Base-by-base conservation (phyloP, 2,113 vertebrate genomes). In the Ameiurus melas region DNA sequence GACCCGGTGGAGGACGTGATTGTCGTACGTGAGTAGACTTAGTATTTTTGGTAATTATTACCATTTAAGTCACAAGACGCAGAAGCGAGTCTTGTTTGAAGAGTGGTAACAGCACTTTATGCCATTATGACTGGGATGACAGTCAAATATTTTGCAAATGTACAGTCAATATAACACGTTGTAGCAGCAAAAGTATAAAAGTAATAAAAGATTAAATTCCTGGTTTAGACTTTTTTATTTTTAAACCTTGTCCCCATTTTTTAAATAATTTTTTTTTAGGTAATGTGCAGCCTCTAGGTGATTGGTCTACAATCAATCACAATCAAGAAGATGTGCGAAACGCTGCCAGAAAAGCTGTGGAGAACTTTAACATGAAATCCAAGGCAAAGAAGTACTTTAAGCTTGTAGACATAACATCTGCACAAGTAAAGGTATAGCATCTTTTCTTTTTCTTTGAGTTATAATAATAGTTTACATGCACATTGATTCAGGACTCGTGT, bases 21-120 rank as follows among this genome's bases (percentile, higher is more conserved):
- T 78, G 84, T 30, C 77, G 0, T 64, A 30, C 90, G 95, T 96
- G 88, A 93, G 95, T 93, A 84, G 43, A 83, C 17, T 62, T 20
- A 53, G 27, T 55, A 30, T 47, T 84, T 51, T 81, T 39, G 13
- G 7, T 43, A 20, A 80, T 66, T 53, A 12, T 53, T 53, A 25
- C 8, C 9, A 70, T 14, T 57, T 57, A 82, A 19, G 4, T 25
- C 7, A 39, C 30, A 79, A n/a, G n/a, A 79, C 22, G 27, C 77
- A 79, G 77, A 53, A 79, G n/a, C 2, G 36, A 10, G 71, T 43
- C 20, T 10, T 25, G 22, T 47, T 77, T 47, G 22, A 27, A 27
- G 39, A 47, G 1, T 47, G 9, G 3, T 77, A 27, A 7, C 43
- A 47, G 8, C 25, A 79, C n/a, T 30, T 77, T 51, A 78, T 51